Evolutionary conservation across 37 sponge, comb jelly and placozoan genomes (phyloP), one percentile per base, ranked within the genome.

Genomic region (Tethya wilhelma): DNA sequence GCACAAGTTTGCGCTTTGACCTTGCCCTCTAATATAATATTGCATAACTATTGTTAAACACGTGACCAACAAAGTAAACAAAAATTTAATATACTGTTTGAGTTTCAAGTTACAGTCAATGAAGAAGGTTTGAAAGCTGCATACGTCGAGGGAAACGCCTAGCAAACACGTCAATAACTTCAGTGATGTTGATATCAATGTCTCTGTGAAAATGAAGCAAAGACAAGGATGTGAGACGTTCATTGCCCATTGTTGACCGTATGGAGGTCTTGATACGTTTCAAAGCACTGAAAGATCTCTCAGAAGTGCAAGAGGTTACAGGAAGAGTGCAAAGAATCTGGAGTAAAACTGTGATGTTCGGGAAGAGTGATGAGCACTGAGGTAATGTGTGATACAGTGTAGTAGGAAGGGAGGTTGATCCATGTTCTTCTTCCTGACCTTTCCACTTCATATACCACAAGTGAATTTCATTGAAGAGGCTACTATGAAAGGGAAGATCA

Each of bases 151-250:
- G n/a, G n/a, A n/a, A n/a, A n/a, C n/a, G n/a, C n/a, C n/a, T n/a
- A n/a, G 76, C n/a, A 45, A 82, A 82, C 38, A 73, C 82, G 6
- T 82, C 82, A 59, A 82, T 71, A 2, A 71, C 64, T 71, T 71
- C 73, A 28, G 32, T 34, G 22, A 82, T 56, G 44, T 63, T 56
- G 11, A 82, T 65, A 7, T 34, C 55, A 14, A 82, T 82, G 63
- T 82, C 82, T 42, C 45, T 34, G 25, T 72, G 82, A 0, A 62
- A 23, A 40, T 72, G 73, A 17, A 72, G 82, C 5, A 82, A 34
- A 26, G 82, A 9, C 9, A 82, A 38, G 38, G 33, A 11, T 38
- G 66, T 42, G n/a, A 82, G 38, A 11, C 73, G 32, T 38, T 53
- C 63, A 42, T 59, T 82, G 26, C 64, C 62, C 71, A 81, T 81